Evolutionary conservation across 1,140 invertebrate species (phyloP), one percentile per base, ranked within the genome.

Genomic region (Rhynchophorus ferrugineus): DNA sequence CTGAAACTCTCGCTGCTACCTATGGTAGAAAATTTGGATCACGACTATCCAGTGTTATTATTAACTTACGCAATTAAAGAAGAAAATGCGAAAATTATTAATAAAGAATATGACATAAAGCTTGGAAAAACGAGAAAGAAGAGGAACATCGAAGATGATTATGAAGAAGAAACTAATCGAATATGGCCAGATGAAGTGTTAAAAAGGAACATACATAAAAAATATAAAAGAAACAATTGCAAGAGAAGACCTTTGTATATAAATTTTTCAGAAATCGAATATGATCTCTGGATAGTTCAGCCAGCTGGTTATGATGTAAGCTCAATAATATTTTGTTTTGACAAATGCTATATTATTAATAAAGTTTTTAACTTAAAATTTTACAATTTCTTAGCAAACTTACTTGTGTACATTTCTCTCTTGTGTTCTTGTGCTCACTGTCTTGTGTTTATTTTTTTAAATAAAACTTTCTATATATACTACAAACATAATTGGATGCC

Each of bases 281-380:
- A 81, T 63, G 80, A 82, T 53, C 70, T 74, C 19, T 82, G 79
- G 77, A 78, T 84, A 17, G 76, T 83, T 2, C 80, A 80, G 13
- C 81, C 82, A 1, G 72, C 69, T 0, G 76, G 76, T 1, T 82
- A 82, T 56, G 76, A 82, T 57, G 76, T 76, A 51, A 62, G 61
- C 52, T 39, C 34, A 1, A 37, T 14, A 39, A 17, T 13, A 35
- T 35, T 35, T n/a, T n/a, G n/a, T n/a, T n/a, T n/a, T n/a, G n/a
- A n/a, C n/a, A n/a, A n/a, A n/a, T n/a, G n/a, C n/a, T n/a, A n/a
- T n/a, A n/a, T n/a, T n/a, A n/a, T n/a, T n/a, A n/a, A n/a, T n/a
- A n/a, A n/a, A n/a, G n/a, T n/a, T n/a, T n/a, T n/a, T n/a, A n/a
- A n/a, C n/a, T n/a, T n/a, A n/a, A n/a, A n/a, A n/a, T n/a, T n/a